phyloP scores from a whole-genome alignment of 2,888 invertebrate genomes.

The Nomada fabriciana region DNA sequence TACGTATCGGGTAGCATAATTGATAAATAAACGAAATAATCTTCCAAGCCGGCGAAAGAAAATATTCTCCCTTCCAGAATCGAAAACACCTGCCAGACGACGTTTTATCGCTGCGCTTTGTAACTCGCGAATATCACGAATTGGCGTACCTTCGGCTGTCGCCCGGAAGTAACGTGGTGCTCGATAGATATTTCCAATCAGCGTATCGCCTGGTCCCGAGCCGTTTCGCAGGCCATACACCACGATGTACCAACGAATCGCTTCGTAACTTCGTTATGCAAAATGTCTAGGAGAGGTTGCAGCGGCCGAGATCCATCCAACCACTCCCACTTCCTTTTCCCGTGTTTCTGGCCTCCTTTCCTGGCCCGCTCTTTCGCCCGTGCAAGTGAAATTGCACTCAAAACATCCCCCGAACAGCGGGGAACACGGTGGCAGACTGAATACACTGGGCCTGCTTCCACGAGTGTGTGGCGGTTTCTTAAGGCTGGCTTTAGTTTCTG shows the following conservation, averaged over 20 bases:
- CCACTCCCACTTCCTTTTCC: slow-evolving; percentile 16
- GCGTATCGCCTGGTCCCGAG: slow-evolving; percentile 3
- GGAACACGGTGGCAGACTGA: slow-evolving; percentile 27
- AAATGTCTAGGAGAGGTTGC: slow-evolving; percentile 47
- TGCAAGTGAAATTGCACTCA: slow-evolving; percentile 71
- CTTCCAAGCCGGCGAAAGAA: too few species aligned
- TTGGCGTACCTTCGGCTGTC: slow-evolving; percentile 38
- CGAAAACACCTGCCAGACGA: too few species aligned
- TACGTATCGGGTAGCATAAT: too few species aligned
- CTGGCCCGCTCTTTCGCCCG: not conserved
- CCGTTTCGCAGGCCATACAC: slow-evolving; percentile 45
- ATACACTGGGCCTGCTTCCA: slow-evolving; percentile 2
- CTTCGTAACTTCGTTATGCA: slow-evolving; percentile 68
- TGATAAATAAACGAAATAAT: too few species aligned
- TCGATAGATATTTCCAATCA: slow-evolving; percentile 47
- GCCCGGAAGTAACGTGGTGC: slow-evolving; percentile 34
- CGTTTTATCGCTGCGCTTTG: not conserved
- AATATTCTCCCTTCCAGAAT: too few species aligned
- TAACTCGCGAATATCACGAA: slow-evolving; percentile 5
- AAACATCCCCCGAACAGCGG: slow-evolving; percentile 65
- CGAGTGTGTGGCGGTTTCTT: not conserved
- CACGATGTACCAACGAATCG: slow-evolving; percentile 57
- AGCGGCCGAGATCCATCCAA: not conserved
- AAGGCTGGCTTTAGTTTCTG: not conserved
- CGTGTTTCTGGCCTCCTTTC: not conserved